phyloP scores from a whole-genome alignment of 2,888 invertebrate species.

The Erebia ligea region DNA sequence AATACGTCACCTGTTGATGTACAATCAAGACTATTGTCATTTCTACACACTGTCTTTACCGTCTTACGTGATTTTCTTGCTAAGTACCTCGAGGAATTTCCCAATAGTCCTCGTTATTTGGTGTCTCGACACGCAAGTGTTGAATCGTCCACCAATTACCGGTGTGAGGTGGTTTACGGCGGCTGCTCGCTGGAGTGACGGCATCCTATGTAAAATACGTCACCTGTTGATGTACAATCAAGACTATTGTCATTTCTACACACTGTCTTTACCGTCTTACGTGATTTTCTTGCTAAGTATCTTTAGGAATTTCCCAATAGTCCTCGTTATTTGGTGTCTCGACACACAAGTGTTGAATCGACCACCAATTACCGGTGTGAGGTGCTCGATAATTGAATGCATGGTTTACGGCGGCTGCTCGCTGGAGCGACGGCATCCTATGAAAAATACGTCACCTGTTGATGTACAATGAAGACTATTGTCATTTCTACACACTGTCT shows the following conservation, averaged over 20 bases:
- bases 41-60: no score
- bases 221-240: conserved; percentile 13
- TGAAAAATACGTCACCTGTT: conserved; percentile 25
- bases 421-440: conserved; percentile 21
- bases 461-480: not conserved
- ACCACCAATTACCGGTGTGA: conserved; percentile 73
- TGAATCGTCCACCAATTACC: conserved; percentile 78
- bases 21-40: no score
- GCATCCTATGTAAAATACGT: conserved; percentile 22
- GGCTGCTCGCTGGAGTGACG: conserved; percentile 32
- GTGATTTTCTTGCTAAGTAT: no score
- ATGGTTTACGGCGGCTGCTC: conserved; percentile 60
- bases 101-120: no score
- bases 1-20: no score
- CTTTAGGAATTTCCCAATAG: not conserved
- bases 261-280: no score
- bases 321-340: conserved; percentile 37
- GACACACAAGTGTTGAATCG: conserved; percentile 58
- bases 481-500: no score
- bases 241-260: no score
- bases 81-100: no score
- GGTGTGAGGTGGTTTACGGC: conserved; percentile 71
- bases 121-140: no score
- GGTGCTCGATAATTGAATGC: conserved; percentile 71
- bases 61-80: no score